These are phyloP conservation scores for Yoshiicerus persimilis DNA, from an alignment of 1,140 invertebrate species.

Conservation along the genomic window DNA sequence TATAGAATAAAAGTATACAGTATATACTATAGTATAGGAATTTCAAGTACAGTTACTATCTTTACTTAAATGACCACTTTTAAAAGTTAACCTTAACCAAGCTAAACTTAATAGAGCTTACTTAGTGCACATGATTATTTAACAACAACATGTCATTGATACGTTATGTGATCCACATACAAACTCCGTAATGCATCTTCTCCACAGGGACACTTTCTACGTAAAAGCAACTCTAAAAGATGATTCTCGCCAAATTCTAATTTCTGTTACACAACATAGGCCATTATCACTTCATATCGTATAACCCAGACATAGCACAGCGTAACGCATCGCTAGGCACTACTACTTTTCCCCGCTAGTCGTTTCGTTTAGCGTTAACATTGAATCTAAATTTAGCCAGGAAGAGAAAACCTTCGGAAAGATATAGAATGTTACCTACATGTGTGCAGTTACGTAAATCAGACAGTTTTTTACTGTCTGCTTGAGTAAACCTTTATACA, in stretches of 20 bases:
- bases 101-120: neutral
- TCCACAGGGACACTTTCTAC: neutral
- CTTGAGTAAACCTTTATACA: too few relatives aligned
- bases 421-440: neutral
- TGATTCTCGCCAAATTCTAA: neutral
- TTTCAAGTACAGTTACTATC: neutral
- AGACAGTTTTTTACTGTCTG: too few relatives aligned
- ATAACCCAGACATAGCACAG: too few relatives aligned
- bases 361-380: too few relatives aligned
- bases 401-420: neutral
- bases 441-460: too few relatives aligned
- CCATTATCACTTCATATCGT: neutral
- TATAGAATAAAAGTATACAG: too few relatives aligned
- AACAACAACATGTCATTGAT: neutral
- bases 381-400: neutral
- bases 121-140: neutral
- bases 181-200: neutral
- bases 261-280: neutral
- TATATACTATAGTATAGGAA: too few relatives aligned
- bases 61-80: neutral
- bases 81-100: neutral
- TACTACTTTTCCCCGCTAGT: too few relatives aligned
- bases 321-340: too few relatives aligned
- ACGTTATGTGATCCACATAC: neutral
- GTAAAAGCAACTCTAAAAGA: neutral